Conservation (phyloP, 2,888 invertebrate genomes). For the Prosapia bicincta region DNA sequence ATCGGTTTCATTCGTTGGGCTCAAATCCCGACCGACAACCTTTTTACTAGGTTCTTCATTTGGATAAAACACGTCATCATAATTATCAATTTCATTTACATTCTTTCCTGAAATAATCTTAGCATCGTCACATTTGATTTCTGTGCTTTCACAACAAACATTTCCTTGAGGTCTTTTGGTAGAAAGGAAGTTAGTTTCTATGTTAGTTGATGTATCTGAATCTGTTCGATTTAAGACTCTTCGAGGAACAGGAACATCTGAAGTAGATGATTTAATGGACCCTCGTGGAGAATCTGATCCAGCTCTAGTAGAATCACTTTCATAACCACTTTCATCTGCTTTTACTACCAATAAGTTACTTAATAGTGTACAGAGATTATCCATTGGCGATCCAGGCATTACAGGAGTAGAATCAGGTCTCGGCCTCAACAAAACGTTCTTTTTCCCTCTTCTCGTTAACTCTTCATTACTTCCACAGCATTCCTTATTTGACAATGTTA, state of each 20-base stretch:
- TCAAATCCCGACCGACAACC: conserved; percentile 6
- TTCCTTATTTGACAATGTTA: conserved; percentile 18
- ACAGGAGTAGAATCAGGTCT: conserved; percentile 30
- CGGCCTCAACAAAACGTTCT: conserved; percentile 13
- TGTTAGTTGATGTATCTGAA: conserved; percentile 30
- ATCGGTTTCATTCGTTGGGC: conserved; percentile 22
- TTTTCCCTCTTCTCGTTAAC: conserved; percentile 22
- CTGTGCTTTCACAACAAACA: conserved; percentile 16
- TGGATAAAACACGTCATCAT: conserved; percentile 24
- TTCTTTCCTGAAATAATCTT: conserved; percentile 17
- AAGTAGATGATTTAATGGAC: conserved; percentile 37
- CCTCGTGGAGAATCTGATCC: conserved; percentile 54
- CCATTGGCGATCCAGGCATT: too few species aligned
- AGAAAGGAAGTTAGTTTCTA: conserved; percentile 10
- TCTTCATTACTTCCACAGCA: conserved; percentile 28
- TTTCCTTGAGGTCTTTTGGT: conserved; percentile 3
- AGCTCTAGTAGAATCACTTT: conserved; percentile 55
- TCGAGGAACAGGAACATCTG: conserved; percentile 24
- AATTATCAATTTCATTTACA: background rate
- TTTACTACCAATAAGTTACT: conserved; percentile 45
- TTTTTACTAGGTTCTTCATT: conserved; percentile 9
- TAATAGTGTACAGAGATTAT: conserved; percentile 40
- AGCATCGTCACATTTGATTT: conserved; percentile 25
- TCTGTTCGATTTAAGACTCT: conserved; percentile 24
- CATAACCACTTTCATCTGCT: conserved; percentile 58